Base-by-base conservation (phyloP, 1,140 invertebrate species). In the Hycleus cichorii region DNA sequence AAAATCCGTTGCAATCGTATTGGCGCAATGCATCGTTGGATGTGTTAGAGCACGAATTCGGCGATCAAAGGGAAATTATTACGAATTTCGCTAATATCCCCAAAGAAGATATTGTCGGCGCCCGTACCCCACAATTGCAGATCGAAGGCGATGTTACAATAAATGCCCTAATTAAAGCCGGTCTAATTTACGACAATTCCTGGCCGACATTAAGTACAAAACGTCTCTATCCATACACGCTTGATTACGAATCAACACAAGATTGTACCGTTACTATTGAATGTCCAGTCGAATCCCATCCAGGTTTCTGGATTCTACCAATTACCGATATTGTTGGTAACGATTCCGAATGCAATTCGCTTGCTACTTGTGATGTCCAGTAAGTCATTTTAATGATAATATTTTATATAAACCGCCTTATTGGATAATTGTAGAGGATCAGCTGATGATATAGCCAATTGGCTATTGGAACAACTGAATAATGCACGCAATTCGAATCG, bases 141-240 rank as follows among this genome's bases (percentile, higher is more conserved):
- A 44, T 71, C 9, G 47, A 57, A 11, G 69, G 69, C 7, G 69
- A 83, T 39, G 73, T 75, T 3, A 80, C 79, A 43, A 80, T 78
- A 40, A 73, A 78, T 61, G 77, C 82, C 12, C 76, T 80, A 57
- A 63, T 63, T 7, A 67, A 77, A 26, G 64, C 73, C 60, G 78
- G 75, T 4, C 72, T 88, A 8, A 51, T 62, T 3, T 89, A 86
- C 64, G 86, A 88, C 67, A 81, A 77, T 46, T 83, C 81, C 7
- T 83, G 83, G 83, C 80, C 81, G 3, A 83, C 83, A 12, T 51
- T 58, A 43, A 42, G 46, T 24, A 25, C 9, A 11, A 47, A 79
- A 54, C 81, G 78, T 7, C 76, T 80, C 9, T 66, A 58, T 42
- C 87, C 87, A 0, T 89, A 88, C 66, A 88, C 85, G 2, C 69